phyloP scores from a whole-genome alignment of 2,797 vertebrate species.

The Manis javanica region DNA sequence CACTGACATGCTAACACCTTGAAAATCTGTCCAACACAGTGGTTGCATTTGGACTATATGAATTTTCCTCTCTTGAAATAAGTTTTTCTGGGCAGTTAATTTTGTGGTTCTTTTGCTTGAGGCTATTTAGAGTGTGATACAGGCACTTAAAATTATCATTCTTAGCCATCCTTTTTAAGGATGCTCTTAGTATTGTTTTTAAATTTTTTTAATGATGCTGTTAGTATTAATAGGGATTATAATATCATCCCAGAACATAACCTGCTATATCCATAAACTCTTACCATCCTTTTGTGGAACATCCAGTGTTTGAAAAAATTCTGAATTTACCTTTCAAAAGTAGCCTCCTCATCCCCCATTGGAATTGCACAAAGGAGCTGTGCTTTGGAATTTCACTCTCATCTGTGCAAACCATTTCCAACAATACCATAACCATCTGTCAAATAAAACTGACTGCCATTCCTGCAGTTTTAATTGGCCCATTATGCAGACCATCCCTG shows the following conservation, averaged over 20 bases:
- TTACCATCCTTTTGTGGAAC: background rate
- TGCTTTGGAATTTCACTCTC: background rate
- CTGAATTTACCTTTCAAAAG: background rate
- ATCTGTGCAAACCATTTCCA: background rate
- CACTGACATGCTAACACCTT: background rate
- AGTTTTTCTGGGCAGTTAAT: background rate
- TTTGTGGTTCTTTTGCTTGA: background rate
- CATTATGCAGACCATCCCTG: background rate
- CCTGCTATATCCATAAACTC: background rate
- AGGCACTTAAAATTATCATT: background rate
- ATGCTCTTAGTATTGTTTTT: background rate
- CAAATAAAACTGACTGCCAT: slow-evolving; percentile 39
- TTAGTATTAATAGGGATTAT: background rate
- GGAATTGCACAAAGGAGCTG: background rate
- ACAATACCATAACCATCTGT: slow-evolving; percentile 24
- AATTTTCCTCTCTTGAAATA: background rate
- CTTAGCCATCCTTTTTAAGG: background rate
- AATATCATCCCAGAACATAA: background rate
- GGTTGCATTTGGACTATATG: background rate
- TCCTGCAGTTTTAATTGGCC: slow-evolving; percentile 10
- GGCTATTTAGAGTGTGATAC: background rate
- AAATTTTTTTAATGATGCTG: background rate
- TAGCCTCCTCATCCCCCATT: background rate
- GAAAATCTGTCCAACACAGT: background rate
- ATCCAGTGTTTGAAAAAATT: background rate